A percentile compares a stretch with the other conserved stretches of the same genome.
These are phyloP conservation scores for Musca domestica DNA, from an alignment of 1,140 invertebrate species.

Conservation along the genomic window DNA sequence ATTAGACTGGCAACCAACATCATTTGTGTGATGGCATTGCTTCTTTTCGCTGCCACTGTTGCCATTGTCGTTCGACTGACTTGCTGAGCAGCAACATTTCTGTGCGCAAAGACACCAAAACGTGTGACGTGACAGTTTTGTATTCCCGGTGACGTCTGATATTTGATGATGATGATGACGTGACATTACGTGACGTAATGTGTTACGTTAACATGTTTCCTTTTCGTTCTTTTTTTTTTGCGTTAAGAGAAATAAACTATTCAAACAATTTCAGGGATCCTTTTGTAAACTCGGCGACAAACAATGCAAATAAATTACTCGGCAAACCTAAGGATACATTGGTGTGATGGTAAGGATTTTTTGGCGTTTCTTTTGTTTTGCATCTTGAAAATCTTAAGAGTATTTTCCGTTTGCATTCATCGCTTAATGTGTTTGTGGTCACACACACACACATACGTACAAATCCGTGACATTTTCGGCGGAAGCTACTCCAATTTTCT, in stretches of 20 bases:
- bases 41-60: neutral
- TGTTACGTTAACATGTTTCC: slow-evolving; percentile 19
- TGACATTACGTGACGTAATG: slow-evolving; percentile 17
- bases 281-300: too few species aligned
- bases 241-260: too few species aligned
- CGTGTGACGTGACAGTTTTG: slow-evolving; percentile 17
- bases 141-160: slow-evolving; percentile 10
- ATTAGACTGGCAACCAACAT: slow-evolving; percentile 7
- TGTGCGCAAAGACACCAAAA: neutral
- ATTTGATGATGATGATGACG: slow-evolving; percentile 6
- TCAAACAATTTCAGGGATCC: too few species aligned
- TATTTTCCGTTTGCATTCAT: neutral
- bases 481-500: too few species aligned
- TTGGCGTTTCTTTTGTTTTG: too few species aligned
- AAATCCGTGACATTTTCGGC: too few species aligned
- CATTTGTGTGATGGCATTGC: neutral
- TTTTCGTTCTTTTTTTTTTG: too few species aligned
- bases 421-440: neutral
- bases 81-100: neutral
- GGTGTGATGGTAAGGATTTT: too few species aligned
- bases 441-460: too few species aligned
- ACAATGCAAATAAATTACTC: too few species aligned
- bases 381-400: neutral
- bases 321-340: too few species aligned
- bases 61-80: too few species aligned